Conservation (phyloP, 2,888 invertebrate genomes). For the Eumerus sabulonum region DNA sequence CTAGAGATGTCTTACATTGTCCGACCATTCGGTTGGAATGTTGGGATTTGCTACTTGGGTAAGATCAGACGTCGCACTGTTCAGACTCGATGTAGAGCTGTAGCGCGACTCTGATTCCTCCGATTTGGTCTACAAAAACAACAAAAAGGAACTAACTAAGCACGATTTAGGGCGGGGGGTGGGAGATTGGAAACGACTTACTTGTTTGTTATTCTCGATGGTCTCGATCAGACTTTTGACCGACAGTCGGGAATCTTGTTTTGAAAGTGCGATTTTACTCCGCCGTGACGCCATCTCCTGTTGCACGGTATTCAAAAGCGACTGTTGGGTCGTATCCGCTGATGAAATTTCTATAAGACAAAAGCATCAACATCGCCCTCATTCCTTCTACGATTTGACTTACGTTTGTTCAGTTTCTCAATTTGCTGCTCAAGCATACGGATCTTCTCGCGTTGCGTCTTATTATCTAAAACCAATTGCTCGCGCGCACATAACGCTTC, state of each 20-base stretch:
- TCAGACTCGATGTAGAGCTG: conserved; percentile 83
- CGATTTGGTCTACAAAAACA: conserved; percentile 75
- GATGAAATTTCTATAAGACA: conserved; percentile 47
- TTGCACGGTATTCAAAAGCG: conserved; percentile 80
- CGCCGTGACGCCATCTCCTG: conserved; percentile 82
- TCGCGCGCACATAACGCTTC: conserved; percentile 94
- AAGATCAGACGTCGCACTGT: conserved; percentile 80
- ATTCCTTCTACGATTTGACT: no score
- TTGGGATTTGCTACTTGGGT: conserved; percentile 68
- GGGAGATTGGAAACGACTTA: conserved; percentile 74
- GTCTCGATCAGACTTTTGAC: conserved; percentile 95
- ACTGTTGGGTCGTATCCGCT: conserved; percentile 78
- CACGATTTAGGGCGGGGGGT: background rate
- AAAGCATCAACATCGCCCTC: no score
- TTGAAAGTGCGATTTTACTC: conserved; percentile 80
- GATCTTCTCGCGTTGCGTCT: conserved; percentile 87
- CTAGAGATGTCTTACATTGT: conserved; percentile 73
- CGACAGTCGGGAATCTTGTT: conserved; percentile 87
- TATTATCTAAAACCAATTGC: conserved; percentile 91
- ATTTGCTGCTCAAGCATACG: conserved; percentile 88
- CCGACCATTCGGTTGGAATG: conserved; percentile 76
- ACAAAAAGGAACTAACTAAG: conserved; percentile 7
- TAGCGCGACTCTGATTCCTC: conserved; percentile 82
- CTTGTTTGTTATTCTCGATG: conserved; percentile 92
- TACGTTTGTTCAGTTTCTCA: conserved; percentile 84